Evolutionary conservation across 2,888 invertebrate species (phyloP).

Genomic region (Hyposoter dolosus): DNA sequence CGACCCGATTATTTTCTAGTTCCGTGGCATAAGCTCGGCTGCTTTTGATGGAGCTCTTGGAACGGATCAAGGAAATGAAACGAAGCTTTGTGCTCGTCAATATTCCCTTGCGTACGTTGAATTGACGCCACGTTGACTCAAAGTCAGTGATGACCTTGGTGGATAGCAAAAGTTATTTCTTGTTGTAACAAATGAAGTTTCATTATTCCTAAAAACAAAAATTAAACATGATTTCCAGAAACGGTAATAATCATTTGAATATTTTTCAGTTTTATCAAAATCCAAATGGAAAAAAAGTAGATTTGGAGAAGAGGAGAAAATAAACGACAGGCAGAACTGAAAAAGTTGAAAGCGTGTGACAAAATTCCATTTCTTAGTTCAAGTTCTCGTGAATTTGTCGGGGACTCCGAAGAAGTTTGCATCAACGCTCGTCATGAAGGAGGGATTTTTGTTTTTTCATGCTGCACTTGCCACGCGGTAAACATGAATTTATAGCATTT

Average conservation of each 20-base stretch:
- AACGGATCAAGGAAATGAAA: neutral
- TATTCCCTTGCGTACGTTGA: neutral
- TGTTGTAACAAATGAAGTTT: neutral
- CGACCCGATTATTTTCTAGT: neutral
- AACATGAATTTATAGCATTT: constrained; percentile 6
- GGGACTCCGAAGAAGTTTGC: constrained; percentile 5
- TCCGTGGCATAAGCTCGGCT: neutral
- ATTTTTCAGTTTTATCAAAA: neutral
- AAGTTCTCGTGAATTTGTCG: constrained; percentile 15
- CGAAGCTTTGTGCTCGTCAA: neutral
- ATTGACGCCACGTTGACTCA: neutral
- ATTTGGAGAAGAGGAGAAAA: neutral
- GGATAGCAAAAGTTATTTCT: neutral
- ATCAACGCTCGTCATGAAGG: constrained; percentile 9
- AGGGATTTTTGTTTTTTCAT: constrained; percentile 23
- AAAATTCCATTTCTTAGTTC: constrained; percentile 12
- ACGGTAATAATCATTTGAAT: neutral
- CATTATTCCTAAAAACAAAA: neutral
- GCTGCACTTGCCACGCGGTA: neutral
- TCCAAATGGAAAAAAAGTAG: neutral
- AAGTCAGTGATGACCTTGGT: neutral
- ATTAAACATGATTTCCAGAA: neutral
- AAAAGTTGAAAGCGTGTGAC: neutral
- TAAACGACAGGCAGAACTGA: neutral
- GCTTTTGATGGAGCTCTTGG: neutral